Evolutionary conservation across 2,888 invertebrate genomes (phyloP), one percentile per base, ranked within the genome.

Genomic region (Eumerus sabulonum): DNA sequence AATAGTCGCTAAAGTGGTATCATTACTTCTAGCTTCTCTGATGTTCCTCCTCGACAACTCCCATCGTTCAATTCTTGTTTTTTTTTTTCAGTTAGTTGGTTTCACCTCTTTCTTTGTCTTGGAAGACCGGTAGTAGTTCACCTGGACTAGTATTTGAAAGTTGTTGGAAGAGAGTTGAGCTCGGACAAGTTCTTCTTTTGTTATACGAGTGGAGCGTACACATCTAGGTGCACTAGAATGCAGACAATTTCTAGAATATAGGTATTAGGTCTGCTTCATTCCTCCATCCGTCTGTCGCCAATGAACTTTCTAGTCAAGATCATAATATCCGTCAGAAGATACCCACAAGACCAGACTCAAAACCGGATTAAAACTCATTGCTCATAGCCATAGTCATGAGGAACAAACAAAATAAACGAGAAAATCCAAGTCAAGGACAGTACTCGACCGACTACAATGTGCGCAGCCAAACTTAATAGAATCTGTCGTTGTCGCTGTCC

Each of bases 1-100:
- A 81, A 81, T 74, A 74, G 81, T 62, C 70, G 74, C 74, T 81
- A 76, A 81, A 81, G 70, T 81, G 81, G 74, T 70, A 70, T 81
- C 74, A 81, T 76, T 74, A 71, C 56, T 70, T 64, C 57, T 38
- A 42, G 53, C 40, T 17, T 62, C 19, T 4, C 38, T 35, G 14
- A 19, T 47, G 19, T 47, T 16, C 40, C 35, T 40, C 16, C 59
- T 47, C 45, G 64, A 73, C 38, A 47, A 18, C 53, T 63, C 36
- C 54, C 50, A 59, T 60, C 36, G 19, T 63, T 51, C 35, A 19
- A 35, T 18, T 47, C 12, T 13, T 53, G 35, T 48, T 51, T 50
- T 51, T 45, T 38, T 36, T 40, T 81, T 47, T 27, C 27, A 57
- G 36, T 36, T 50, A 45, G 53, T n/a, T 44, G 47, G 27, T 27